phyloP scores from a whole-genome alignment of 2,113 vertebrate genomes.

The Halcyon malimbica region DNA sequence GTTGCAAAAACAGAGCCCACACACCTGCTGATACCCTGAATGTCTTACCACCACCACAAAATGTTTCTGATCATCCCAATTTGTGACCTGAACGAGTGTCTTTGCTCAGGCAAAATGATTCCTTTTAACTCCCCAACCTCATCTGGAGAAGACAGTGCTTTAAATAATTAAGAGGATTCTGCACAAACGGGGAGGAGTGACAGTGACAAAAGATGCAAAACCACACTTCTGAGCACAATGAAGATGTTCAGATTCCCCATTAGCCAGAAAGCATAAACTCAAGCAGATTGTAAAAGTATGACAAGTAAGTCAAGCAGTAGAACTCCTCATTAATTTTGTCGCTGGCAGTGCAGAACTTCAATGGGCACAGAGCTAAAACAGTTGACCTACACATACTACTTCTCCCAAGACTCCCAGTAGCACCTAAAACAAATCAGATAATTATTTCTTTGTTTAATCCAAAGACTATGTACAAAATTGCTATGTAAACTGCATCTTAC shows the following conservation, averaged over 20 bases:
- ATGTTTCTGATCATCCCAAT: constrained; percentile 59
- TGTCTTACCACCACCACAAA: constrained; percentile 45
- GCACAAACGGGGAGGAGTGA: neutral
- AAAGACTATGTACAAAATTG: neutral
- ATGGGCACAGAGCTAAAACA: neutral
- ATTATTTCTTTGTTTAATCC: neutral
- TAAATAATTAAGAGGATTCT: neutral
- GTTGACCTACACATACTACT: neutral
- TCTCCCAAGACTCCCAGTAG: neutral
- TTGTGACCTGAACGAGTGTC: neutral
- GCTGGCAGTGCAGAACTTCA: neutral
- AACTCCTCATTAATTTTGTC: neutral
- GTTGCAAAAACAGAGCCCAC: constrained; percentile 19
- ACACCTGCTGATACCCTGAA: neutral
- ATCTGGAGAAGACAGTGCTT: neutral
- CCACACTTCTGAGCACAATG: neutral
- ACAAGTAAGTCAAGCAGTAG: neutral
- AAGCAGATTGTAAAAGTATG: neutral
- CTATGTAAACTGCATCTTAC: neutral
- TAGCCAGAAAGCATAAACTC: neutral
- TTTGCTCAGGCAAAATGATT: neutral
- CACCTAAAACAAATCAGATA: neutral
- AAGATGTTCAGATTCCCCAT: neutral
- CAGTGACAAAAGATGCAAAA: neutral
- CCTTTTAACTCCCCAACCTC: neutral